These are phyloP conservation scores for Hylaeus anthracinus DNA, from an alignment of 1,140 invertebrate species.

Conservation along the genomic window DNA sequence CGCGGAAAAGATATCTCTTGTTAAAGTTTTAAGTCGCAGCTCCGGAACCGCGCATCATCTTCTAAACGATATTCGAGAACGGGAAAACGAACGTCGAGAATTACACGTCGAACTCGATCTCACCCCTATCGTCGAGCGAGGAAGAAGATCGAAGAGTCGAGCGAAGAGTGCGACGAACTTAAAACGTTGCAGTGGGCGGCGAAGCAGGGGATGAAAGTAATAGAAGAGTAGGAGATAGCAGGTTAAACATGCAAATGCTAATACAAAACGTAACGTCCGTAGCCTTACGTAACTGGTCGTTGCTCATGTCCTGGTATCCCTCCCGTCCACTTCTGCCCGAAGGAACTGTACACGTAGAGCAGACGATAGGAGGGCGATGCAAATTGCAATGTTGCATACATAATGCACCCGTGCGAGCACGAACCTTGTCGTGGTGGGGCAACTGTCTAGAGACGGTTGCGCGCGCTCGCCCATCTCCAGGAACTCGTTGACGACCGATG, in stretches of 20 bases:
- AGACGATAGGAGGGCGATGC: constrained; percentile 18
- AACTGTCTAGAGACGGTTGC: background rate
- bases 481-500: constrained; percentile 1
- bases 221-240: constrained; percentile 18
- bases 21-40: constrained; percentile 52
- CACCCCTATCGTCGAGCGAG: background rate
- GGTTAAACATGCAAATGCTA: constrained; percentile 65
- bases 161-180: background rate
- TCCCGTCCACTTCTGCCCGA: background rate
- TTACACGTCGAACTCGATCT: too few relatives aligned
- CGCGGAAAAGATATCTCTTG: constrained; percentile 19
- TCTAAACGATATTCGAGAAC: constrained; percentile 18
- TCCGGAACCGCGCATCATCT: background rate
- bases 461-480: background rate
- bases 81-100: too few relatives aligned
- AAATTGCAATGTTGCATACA: constrained; percentile 65
- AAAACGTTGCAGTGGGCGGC: background rate
- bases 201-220: background rate
- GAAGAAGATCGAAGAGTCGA: too few relatives aligned
- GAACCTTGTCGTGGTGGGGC: background rate
- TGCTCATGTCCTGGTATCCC: constrained; percentile 2
- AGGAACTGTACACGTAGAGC: constrained; percentile 22
- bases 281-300: constrained; percentile 42
- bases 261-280: constrained; percentile 39
- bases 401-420: constrained; percentile 40